Evolutionary conservation across 2,888 invertebrate genomes (phyloP), one percentile per base, ranked within the genome.

Genomic region (Saturnia pavonia): DNA sequence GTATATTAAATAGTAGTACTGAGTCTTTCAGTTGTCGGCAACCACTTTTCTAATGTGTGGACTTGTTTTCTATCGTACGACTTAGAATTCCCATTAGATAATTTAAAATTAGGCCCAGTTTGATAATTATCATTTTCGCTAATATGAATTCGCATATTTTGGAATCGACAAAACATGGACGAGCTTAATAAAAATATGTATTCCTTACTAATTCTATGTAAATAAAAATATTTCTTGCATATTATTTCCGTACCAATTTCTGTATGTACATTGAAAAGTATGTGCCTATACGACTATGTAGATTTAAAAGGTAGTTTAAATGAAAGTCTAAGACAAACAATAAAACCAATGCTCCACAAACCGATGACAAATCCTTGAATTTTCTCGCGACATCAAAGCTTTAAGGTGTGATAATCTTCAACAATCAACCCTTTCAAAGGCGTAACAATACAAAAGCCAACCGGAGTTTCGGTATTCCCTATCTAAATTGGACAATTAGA

Each of bases 401-500:
- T 75, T 72, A 72, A 76, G 78, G 76, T 76, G 74, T 74, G 75
- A 76, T 79, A 77, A 79, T 77, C 77, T 78, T 74, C 74, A 77
- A 77, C 76, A 78, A 78, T 77, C 73, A 74, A 51, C 45, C 72
- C 69, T 67, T 76, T 74, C 73, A 73, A 60, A 75, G 75, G 76
- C 71, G 71, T 72, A 54, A 73, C 69, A 76, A 63, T 70, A 82
- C 79, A 82, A 80, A 81, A 80, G 78, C 78, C 77, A 76, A 73
- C 76, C 78, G 73, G 74, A 72, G 74, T 77, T 78, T 76, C 78
- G 76, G 77, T 81, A 80, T 83, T 80, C 79, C 82, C 79, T 82
- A 81, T 80, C 83, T 82, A 84, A 86, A 86, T 85, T 85, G 82
- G 79, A 82, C 86, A 85, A 85, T 86, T 86, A 85, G 81, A 81